These are phyloP conservation scores for Thunnus maccoyii DNA, from an alignment of 2,113 vertebrate species.

Conservation along the genomic window DNA sequence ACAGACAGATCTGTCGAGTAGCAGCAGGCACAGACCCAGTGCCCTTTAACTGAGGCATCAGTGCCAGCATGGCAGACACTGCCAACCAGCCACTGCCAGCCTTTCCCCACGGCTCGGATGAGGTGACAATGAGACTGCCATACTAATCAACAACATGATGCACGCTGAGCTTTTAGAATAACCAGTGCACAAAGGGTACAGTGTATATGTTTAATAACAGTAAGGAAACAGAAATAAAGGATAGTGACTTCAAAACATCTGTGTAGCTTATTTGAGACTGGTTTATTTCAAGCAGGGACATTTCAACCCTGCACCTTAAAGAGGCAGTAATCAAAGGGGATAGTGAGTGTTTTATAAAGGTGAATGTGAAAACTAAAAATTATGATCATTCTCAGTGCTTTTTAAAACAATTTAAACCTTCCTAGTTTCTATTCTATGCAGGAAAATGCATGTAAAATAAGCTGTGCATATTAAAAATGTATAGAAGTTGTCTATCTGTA, in stretches of 20 bases:
- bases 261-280: not conserved
- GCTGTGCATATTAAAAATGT: not conserved
- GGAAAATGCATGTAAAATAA: not conserved
- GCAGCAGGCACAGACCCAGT: constrained; percentile 40
- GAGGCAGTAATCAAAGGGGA: not conserved
- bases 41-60: constrained; percentile 55
- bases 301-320: not conserved
- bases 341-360: not conserved
- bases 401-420: not conserved
- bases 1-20: constrained; percentile 54
- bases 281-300: not conserved
- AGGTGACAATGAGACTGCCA: constrained; percentile 48
- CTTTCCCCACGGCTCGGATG: not conserved
- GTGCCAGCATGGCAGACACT: constrained; percentile 47
- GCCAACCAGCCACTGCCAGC: constrained; percentile 40
- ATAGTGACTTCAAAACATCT: not conserved
- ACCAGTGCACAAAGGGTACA: not conserved
- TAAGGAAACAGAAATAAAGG: not conserved
- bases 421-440: not conserved
- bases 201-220: not conserved
- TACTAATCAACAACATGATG: constrained; percentile 24
- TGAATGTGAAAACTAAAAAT: not conserved
- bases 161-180: constrained; percentile 26
- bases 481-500: not conserved
- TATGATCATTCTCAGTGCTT: too few relatives aligned